Conservation (phyloP, 2,888 invertebrate species). For the Ornithoptera priamus region DNA sequence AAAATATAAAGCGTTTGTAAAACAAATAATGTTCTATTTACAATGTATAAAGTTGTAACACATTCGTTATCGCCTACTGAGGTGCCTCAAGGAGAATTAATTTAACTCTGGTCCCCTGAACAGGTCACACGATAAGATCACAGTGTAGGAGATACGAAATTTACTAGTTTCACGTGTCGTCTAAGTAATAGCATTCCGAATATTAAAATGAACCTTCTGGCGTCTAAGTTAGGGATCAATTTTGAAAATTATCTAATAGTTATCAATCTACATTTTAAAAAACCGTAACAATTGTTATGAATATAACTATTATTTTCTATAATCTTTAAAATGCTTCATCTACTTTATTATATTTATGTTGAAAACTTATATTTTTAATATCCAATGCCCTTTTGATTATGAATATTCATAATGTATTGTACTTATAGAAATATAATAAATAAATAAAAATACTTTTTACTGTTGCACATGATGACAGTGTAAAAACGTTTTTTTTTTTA, state of each 20-base stretch:
- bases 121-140: conserved; percentile 31
- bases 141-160: conserved; percentile 31
- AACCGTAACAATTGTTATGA: background rate
- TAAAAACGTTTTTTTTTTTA: background rate
- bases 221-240: background rate
- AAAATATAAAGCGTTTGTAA: conserved; percentile 29
- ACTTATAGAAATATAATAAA: background rate
- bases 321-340: background rate
- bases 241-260: background rate
- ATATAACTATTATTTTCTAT: background rate
- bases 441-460: background rate
- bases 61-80: conserved; percentile 19
- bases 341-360: background rate
- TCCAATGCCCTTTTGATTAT: background rate
- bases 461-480: background rate
- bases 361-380: background rate
- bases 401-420: background rate
- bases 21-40: conserved; percentile 22
- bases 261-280: background rate
- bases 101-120: conserved; percentile 32
- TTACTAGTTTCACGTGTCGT: conserved; percentile 20
- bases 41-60: conserved; percentile 17
- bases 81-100: conserved; percentile 21
- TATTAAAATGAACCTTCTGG: background rate
- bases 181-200: background rate